Base-by-base conservation (phyloP, 2,888 invertebrate species). In the Heliconius aoede region DNA sequence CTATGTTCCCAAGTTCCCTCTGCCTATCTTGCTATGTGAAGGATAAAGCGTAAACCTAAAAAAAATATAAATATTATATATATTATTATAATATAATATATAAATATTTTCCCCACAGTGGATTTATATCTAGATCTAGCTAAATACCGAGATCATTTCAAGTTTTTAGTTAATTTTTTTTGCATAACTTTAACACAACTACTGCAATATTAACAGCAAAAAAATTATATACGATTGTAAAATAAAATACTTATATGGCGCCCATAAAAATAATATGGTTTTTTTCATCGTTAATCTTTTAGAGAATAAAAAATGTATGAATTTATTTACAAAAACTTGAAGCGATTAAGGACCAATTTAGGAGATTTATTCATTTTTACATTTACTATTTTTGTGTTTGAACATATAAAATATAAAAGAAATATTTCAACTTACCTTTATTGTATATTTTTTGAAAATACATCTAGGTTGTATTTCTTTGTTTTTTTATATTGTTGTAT, bases 231-330 rank as follows among this genome's bases (percentile, higher is more conserved):
- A 30, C 15, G 51, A 55, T 69, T 69, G 21, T 55, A 24, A 69
- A 69, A 69, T 69, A 30, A 69, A 69, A 69, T 69, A 69, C 24
- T 32, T 69, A 69, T 69, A 69, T 55, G 69, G 69, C 69, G 55
- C 69, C n/a, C 55, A 69, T 69, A 30, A 69, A 69, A 51, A 30
- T 68, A 18, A 8, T 24, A 32, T 69, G 55, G 30, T 69, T 55
- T 55, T 40, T 46, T 30, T n/a, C 13, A 24, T 69, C 51, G n/a
- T 55, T 55, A 55, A 68, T 15, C 15, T 30, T 30, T 69, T 69
- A 30, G 30, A n/a, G n/a, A 30, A 69, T 32, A 69, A 51, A n/a
- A 69, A 55, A 69, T 55, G 21, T 55, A 55, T 55, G n/a, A 32
- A 32, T 32, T 51, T 55, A 30, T 4, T 51, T n/a, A 30, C 28